phyloP scores from a whole-genome alignment of 2,888 invertebrate genomes.

The Ormyrus thymus region DNA sequence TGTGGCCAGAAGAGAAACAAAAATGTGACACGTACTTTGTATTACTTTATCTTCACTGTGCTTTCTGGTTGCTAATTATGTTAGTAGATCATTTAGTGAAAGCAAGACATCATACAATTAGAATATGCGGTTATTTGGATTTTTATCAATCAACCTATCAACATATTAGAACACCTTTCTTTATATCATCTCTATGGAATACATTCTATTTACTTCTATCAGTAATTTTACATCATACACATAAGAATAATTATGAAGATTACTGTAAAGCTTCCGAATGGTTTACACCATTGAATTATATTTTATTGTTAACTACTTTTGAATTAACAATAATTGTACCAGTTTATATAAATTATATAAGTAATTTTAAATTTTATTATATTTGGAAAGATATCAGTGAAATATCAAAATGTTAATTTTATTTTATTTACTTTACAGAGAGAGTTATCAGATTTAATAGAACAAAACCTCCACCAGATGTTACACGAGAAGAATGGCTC shows the following conservation, averaged over 20 bases:
- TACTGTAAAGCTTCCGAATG: constrained; percentile 76
- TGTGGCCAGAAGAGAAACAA: constrained; percentile 69
- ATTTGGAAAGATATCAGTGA: too few species aligned
- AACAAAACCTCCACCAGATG: constrained; percentile 79
- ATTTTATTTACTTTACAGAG: constrained; percentile 72
- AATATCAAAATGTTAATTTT: background rate
- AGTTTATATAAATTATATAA: constrained; percentile 78
- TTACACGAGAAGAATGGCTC: constrained; percentile 79
- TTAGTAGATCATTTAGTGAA: constrained; percentile 77
- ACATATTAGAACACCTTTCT: constrained; percentile 79
- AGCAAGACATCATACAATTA: constrained; percentile 78
- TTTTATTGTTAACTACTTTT: constrained; percentile 77
- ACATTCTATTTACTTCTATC: constrained; percentile 69
- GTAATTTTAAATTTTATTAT: constrained; percentile 68
- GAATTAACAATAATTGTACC: constrained; percentile 73
- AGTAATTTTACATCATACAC: constrained; percentile 70
- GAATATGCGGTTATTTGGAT: constrained; percentile 82
- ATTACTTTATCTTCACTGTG: constrained; percentile 70
- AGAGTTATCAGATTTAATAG: constrained; percentile 80
- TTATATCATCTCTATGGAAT: constrained; percentile 79
- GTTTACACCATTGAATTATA: constrained; percentile 71
- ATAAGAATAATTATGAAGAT: constrained; percentile 70
- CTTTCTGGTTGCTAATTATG: constrained; percentile 69
- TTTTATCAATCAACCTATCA: constrained; percentile 80
- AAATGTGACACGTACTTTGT: constrained; percentile 73